Base-by-base conservation (phyloP, 2,113 vertebrate genomes). In the Meleagris gallopavo region DNA sequence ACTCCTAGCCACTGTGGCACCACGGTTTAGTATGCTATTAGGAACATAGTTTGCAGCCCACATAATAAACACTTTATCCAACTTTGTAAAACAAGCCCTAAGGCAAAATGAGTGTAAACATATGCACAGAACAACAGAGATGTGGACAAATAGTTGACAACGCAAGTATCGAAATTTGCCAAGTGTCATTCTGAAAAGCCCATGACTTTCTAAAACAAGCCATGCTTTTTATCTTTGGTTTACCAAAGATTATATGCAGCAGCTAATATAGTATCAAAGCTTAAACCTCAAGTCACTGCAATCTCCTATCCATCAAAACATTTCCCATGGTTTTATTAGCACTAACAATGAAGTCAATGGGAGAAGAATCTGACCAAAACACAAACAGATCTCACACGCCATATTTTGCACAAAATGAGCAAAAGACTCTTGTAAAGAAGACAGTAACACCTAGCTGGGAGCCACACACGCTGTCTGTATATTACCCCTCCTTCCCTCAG, bases 31-130 rank as follows among this genome's bases (percentile, higher is more conserved):
- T 14, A 57, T 38, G 48, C 90, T 87, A 88, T 96, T 97, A 95
- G 96, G 96, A 96, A 96, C 90, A 92, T 86, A 89, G 73, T 98
- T 97, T 97, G 96, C 89, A 97, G 93, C 20, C 96, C 93, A 83
- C 82, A 97, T 91, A 89, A 97, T 91, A 96, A 97, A 96, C 75
- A 91, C 91, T 89, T 88, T 93, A 93, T 94, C 83, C 90, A 34
- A 75, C 74, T 94, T 36, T 85, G 93, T 92, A 87, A 95, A 97
- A 97, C 96, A 94, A 96, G 81, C 86, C 62, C 41, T 2, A 38
- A 93, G 93, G 89, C 90, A 86, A 83, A 84, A 67, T 6, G 55
- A 93, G 67, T 66, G 91, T 97, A 97, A 97, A 97, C 94, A 96
- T 29, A 82, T 55, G 95, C 93, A 96, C 70, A 84, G 58, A 94